Conservation (phyloP, 2,888 invertebrate genomes). For the Poecilus cupreus region DNA sequence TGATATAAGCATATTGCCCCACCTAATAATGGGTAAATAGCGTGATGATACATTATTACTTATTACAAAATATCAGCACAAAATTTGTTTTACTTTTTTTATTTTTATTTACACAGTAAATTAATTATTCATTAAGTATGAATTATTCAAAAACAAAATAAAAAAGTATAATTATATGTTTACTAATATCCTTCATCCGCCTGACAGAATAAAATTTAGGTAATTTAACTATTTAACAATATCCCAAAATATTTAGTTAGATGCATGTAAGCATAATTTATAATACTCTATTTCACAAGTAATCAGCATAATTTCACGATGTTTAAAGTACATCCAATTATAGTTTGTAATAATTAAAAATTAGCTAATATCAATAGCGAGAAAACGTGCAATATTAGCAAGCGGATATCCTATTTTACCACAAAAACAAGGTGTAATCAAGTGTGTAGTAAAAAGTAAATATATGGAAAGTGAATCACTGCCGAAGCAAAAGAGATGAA, state of each 20-base stretch:
- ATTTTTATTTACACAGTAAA: not conserved
- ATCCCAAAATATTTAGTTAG: not conserved
- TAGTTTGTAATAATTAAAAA: conserved; percentile 18
- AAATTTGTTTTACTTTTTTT: no score
- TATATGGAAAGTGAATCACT: conserved; percentile 39
- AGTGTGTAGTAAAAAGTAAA: conserved; percentile 5
- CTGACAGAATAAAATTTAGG: not conserved
- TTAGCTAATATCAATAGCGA: not conserved
- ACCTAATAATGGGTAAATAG: no score
- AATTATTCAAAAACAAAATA: not conserved
- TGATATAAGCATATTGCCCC: no score
- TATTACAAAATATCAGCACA: no score
- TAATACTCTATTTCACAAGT: not conserved
- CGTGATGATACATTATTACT: no score
- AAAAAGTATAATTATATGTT: not conserved
- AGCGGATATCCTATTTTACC: conserved; percentile 36
- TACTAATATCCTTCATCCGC: conserved; percentile 11
- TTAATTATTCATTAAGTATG: not conserved
- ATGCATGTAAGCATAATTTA: not conserved
- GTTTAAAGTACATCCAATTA: not conserved
- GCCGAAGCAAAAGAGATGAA: not conserved
- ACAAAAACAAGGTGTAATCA: not conserved
- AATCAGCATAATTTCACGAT: not conserved
- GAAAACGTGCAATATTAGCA: not conserved
- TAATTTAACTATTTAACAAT: not conserved